Percentiles rank a stretch among this genome's conserved stretches.
These are phyloP conservation scores for Clinocottus analis DNA, from an alignment of 2,113 vertebrate species.

Conservation along the genomic window DNA sequence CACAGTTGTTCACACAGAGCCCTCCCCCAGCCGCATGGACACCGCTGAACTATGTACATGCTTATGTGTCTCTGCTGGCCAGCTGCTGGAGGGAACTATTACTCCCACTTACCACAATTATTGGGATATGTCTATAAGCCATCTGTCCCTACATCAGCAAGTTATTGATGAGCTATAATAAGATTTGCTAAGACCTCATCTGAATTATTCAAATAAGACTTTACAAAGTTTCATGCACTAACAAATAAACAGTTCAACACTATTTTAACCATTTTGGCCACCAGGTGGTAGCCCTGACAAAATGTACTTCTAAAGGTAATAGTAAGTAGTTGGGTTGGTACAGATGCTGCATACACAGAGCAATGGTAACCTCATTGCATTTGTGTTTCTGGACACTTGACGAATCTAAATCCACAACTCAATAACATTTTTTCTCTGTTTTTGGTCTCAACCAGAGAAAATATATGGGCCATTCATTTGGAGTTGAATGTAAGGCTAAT, in stretches of 20 bases:
- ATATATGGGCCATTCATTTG: background rate
- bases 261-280: background rate
- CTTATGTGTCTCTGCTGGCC: slow-evolving; percentile 19
- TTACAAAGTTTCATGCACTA: background rate
- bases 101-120: slow-evolving; percentile 9
- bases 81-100: slow-evolving; percentile 35
- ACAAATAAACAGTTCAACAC: background rate
- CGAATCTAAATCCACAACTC: background rate
- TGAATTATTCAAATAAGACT: background rate
- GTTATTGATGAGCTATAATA: background rate
- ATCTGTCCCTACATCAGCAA: background rate
- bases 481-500: background rate
- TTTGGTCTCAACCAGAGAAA: slow-evolving; percentile 3
- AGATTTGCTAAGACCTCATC: background rate
- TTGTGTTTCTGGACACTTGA: background rate
- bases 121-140: background rate
- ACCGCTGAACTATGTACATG: slow-evolving; percentile 44
- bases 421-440: background rate
- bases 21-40: slow-evolving; percentile 54
- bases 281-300: background rate
- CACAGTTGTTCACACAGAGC: slow-evolving; percentile 41
- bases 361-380: background rate
- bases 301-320: background rate
- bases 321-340: background rate
- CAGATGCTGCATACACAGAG: background rate